These are phyloP conservation scores for Oxyteleia sp. DNA, from an alignment of 2,888 invertebrate genomes.

Conservation along the genomic window DNA sequence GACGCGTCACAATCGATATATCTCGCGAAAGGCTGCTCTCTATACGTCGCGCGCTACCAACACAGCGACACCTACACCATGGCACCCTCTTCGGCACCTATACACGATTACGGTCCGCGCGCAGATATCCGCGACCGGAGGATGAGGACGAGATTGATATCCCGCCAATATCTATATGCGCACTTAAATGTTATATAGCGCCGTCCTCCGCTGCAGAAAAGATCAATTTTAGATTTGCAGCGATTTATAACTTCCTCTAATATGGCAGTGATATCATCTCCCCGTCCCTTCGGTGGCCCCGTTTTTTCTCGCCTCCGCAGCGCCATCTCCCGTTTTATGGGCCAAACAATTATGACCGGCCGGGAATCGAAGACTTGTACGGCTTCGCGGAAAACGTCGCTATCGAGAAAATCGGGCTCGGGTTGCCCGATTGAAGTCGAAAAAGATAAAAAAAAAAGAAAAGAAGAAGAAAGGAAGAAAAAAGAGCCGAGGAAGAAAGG, in stretches of 20 bases:
- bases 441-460: constrained; percentile 5
- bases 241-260: constrained; percentile 88
- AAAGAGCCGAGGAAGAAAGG: constrained; percentile 26
- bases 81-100: constrained; percentile 40
- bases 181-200: constrained; percentile 74
- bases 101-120: constrained; percentile 46
- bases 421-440: not conserved
- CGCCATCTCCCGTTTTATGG: constrained; percentile 22
- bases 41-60: not conserved
- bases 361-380: not conserved
- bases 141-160: constrained; percentile 71
- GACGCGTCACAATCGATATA: constrained; percentile 87
- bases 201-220: constrained; percentile 82
- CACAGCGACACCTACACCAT: constrained; percentile 22
- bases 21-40: constrained; percentile 82
- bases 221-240: constrained; percentile 88
- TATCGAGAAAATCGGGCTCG: constrained; percentile 35
- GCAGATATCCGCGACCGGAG: constrained; percentile 41
- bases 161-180: constrained; percentile 72
- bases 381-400: constrained; percentile 29
- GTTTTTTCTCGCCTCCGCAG: constrained; percentile 45
- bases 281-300: constrained; percentile 59
- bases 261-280: constrained; percentile 85
- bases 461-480: constrained; percentile 25
- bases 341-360: constrained; percentile 48